Evolutionary conservation across 2,113 vertebrate genomes (phyloP).

Genomic region (Aix galericulata): DNA sequence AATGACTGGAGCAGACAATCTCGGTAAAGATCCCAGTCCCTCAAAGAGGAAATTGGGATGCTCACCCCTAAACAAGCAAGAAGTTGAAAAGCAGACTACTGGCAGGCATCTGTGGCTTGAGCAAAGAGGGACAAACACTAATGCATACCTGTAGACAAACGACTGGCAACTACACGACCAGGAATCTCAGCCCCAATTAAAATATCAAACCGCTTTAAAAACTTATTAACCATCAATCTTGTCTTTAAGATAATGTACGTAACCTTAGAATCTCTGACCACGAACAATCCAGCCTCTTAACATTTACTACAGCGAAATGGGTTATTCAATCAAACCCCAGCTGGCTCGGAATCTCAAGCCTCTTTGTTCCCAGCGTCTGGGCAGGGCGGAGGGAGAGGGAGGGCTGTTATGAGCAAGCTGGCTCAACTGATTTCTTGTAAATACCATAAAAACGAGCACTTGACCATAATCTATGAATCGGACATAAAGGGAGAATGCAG

Average conservation of each 20-base stretch:
- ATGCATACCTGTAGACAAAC: fast-evolving
- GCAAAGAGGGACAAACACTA: neutral
- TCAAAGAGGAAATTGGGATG: neutral
- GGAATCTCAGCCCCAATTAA: neutral
- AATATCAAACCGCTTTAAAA: neutral
- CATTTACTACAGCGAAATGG: neutral
- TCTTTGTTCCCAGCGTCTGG: constrained; percentile 12
- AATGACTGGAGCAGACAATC: neutral
- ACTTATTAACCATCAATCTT: neutral
- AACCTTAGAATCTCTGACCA: neutral
- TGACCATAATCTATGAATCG: constrained; percentile 34
- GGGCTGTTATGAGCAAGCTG: neutral
- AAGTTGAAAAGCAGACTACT: neutral
- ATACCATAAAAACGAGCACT: constrained; percentile 53
- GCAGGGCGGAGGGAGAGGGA: neutral
- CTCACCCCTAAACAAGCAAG: neutral
- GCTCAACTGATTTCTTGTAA: constrained; percentile 39
- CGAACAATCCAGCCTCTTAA: neutral
- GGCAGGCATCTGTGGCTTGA: neutral
- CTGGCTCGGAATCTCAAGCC: neutral
- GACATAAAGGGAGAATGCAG: constrained; percentile 28
- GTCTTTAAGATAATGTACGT: neutral
- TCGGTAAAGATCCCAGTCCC: neutral
- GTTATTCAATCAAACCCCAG: neutral
- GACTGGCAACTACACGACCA: neutral